These are phyloP conservation scores for Melipona beecheii DNA, from an alignment of 2,888 invertebrate species.

Conservation along the genomic window DNA sequence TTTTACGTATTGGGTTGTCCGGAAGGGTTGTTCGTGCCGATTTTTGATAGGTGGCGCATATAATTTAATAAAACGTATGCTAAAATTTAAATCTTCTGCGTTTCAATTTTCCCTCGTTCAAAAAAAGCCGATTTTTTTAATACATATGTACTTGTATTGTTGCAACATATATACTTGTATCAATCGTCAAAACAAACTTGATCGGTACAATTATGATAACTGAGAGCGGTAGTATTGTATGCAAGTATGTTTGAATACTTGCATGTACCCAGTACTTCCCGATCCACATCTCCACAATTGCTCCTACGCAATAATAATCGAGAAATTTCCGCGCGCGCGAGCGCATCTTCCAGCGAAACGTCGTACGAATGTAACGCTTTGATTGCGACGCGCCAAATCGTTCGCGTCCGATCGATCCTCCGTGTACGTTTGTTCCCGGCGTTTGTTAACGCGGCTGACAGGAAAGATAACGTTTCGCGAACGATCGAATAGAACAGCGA, in stretches of 20 bases:
- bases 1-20: too few relatives aligned
- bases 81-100: too few relatives aligned
- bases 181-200: neutral
- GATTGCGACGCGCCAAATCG: neutral
- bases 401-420: neutral
- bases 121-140: too few relatives aligned
- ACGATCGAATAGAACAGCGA: neutral
- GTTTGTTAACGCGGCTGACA: neutral
- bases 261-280: neutral
- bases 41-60: too few relatives aligned
- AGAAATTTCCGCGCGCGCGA: neutral
- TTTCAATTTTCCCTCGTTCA: too few relatives aligned
- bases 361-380: neutral
- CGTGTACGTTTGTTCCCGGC: neutral
- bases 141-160: too few relatives aligned
- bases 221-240: neutral
- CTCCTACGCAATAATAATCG: neutral
- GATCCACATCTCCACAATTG: neutral
- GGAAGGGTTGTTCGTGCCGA: too few relatives aligned
- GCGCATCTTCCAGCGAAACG: too few relatives aligned
- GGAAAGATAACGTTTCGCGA: slow-evolving; percentile 6
- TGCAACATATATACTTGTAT: too few relatives aligned
- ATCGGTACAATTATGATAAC: neutral
- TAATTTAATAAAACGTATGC: too few relatives aligned
- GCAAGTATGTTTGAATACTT: too few relatives aligned